Evolutionary conservation across 2,113 vertebrate genomes (phyloP).

Genomic region (Baryphthengus martii): DNA sequence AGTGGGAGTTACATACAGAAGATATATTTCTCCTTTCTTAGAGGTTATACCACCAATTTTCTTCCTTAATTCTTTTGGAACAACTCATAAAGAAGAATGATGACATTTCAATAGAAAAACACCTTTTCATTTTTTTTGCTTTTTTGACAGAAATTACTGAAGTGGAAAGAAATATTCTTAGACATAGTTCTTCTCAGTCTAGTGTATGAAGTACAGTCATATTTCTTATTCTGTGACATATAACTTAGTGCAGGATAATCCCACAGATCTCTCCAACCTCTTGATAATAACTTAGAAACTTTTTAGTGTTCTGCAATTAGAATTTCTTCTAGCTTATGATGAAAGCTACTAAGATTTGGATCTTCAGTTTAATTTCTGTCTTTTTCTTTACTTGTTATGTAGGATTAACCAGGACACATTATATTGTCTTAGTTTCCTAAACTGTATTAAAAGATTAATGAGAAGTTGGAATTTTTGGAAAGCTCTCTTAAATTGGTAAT

Average conservation of each 20-base stretch:
- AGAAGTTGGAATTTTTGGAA: neutral
- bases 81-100: conserved; percentile 9
- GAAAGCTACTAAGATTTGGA: neutral
- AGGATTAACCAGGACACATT: neutral
- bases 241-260: neutral
- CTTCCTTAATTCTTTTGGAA: conserved; percentile 12
- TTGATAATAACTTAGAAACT: neutral
- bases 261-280: neutral
- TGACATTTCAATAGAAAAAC: neutral
- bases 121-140: neutral
- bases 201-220: neutral
- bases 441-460: neutral
- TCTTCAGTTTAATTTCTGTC: neutral
- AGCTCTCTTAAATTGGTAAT: neutral
- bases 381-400: neutral
- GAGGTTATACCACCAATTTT: conserved; percentile 4
- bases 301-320: neutral
- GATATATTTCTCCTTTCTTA: conserved; percentile 28
- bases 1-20: neutral
- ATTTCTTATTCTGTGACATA: neutral
- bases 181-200: neutral
- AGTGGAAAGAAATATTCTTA: neutral
- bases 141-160: neutral
- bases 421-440: neutral
- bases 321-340: neutral